phyloP scores from a whole-genome alignment of 2,888 invertebrate species.

The Podotricha telesiphe region DNA sequence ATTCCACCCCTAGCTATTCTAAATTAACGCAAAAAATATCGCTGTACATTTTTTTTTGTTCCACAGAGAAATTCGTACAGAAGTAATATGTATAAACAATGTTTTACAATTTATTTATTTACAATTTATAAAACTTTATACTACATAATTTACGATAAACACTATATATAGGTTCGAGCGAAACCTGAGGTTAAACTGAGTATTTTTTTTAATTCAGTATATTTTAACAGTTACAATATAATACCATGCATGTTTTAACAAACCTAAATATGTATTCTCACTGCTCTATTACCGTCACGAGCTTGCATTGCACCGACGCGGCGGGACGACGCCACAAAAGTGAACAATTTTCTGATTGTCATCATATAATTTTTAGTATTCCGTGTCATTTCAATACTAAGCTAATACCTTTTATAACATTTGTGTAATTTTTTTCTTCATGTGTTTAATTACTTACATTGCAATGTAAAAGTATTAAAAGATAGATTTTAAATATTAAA shows the following conservation, averaged over 20 bases:
- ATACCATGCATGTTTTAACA: conserved; percentile 7
- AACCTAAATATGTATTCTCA: conserved; percentile 40
- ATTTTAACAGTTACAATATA: conserved; percentile 11
- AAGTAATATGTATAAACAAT: no score
- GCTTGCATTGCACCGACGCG: conserved; percentile 56
- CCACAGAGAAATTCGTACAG: no score
- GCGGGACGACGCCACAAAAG: conserved; percentile 68
- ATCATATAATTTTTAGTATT: conserved; percentile 59
- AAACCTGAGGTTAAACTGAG: no score
- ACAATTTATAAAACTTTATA: no score
- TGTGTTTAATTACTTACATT: not conserved
- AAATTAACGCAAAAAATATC: no score
- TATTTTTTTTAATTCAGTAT: not conserved
- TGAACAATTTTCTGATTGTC: conserved; percentile 79
- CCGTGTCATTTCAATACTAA: conserved; percentile 11
- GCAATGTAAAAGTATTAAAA: no score
- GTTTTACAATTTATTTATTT: no score
- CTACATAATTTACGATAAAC: no score
- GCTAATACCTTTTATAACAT: not conserved
- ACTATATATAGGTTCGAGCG: no score
- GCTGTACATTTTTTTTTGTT: no score
- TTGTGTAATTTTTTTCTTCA: not conserved
- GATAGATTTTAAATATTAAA: no score
- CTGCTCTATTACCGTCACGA: conserved; percentile 59
- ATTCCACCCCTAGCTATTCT: no score